A percentile compares a stretch with the other conserved stretches of the same genome.
These are phyloP conservation scores for cattle (Bos taurus) DNA, from an alignment of 2,113 vertebrate species.

Conservation along the genomic window DNA sequence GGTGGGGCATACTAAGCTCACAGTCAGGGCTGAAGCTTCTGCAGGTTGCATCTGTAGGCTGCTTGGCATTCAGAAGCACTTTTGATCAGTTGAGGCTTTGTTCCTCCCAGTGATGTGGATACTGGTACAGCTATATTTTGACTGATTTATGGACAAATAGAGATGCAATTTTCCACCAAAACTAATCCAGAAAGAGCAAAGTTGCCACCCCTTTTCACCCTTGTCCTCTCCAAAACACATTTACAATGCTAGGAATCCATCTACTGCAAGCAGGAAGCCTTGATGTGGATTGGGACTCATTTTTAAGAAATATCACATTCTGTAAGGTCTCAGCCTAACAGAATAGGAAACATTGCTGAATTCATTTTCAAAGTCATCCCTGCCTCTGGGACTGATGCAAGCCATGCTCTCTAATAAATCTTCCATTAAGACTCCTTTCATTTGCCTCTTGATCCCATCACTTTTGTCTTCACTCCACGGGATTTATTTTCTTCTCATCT, in stretches of 20 bases:
- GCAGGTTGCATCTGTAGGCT: not conserved
- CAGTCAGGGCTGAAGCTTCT: not conserved
- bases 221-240: not conserved
- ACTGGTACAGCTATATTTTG: not conserved
- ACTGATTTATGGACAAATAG: not conserved
- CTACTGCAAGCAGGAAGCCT: not conserved
- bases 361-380: conserved; percentile 30
- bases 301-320: conserved; percentile 51
- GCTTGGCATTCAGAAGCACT: not conserved
- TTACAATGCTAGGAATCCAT: not conserved
- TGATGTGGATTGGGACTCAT: not conserved
- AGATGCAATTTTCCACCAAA: conserved; percentile 7
- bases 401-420: conserved; percentile 17
- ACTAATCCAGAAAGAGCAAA: not conserved
- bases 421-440: not conserved
- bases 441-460: conserved; percentile 36
- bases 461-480: not conserved
- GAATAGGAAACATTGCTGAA: conserved; percentile 24
- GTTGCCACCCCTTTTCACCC: not conserved
- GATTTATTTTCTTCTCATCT: not conserved
- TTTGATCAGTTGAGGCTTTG: conserved; percentile 2
- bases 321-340: conserved; percentile 27
- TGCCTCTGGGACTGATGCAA: not conserved
- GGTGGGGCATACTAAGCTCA: not conserved
- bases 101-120: not conserved